These are phyloP conservation scores for Poeciliopsis occidentalis DNA, from an alignment of 2,113 vertebrate genomes.

Conservation along the genomic window DNA sequence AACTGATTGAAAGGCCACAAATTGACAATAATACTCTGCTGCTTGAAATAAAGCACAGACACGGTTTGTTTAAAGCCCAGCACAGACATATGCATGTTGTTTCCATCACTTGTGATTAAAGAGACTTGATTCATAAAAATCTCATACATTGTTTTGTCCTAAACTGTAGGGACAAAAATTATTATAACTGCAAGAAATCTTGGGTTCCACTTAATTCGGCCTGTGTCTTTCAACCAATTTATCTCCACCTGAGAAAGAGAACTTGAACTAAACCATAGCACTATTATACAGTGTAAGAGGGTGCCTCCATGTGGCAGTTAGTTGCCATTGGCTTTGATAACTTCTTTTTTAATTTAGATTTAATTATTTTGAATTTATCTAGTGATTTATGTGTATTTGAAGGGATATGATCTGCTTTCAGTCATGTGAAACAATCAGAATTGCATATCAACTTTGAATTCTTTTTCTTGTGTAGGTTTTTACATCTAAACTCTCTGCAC, in stretches of 20 bases:
- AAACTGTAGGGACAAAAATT: constrained; percentile 36
- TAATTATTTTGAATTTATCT: background rate
- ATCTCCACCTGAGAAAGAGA: constrained; percentile 15
- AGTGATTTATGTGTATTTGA: background rate
- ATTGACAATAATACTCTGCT: constrained; percentile 36
- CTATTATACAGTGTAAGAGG: constrained; percentile 59
- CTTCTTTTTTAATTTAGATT: background rate
- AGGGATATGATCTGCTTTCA: background rate
- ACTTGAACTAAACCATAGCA: background rate
- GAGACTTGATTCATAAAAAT: constrained; percentile 40
- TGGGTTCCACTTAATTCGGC: constrained; percentile 53
- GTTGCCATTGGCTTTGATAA: constrained; percentile 57
- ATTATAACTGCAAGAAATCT: constrained; percentile 34
- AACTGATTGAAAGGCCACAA: constrained; percentile 35
- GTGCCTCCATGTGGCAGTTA: constrained; percentile 86
- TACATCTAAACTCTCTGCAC: background rate
- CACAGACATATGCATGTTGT: constrained; percentile 29
- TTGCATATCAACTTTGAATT: background rate
- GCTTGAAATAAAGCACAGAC: background rate
- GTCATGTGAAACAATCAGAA: background rate
- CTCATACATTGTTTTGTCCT: constrained; percentile 14
- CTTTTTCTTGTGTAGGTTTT: background rate
- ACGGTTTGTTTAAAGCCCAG: background rate
- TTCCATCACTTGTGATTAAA: constrained; percentile 36
- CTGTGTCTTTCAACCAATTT: constrained; percentile 19